Base-by-base conservation (phyloP, 2,113 vertebrate genomes). In the Blennius ocellaris region DNA sequence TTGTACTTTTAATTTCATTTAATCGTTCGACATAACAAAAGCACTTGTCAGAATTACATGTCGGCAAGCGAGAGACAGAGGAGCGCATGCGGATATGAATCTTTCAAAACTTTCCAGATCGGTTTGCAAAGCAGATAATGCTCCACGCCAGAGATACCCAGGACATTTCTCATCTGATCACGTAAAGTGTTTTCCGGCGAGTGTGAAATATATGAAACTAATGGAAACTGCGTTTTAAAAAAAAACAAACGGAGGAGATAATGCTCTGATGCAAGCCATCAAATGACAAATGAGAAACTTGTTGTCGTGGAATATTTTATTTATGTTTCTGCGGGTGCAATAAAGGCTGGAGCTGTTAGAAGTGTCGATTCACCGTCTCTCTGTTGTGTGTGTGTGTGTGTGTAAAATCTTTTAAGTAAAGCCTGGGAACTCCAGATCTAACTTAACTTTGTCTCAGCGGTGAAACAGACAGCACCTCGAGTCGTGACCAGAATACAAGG, bases 11-110 rank as follows among this genome's bases (percentile, higher is more conserved):
- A 11, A 80, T 82, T 90, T 81, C 51, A 70, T 73, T 78, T 64
- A 67, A 81, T 74, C 37, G 44, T 78, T 88, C 81, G 76, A 70
- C 74, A 80, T 69, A 69, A 84, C 78, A 86, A 81, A 83, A 74
- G 48, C 56, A 69, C 80, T 70, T 60, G 75, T 80, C 69, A 69
- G 53, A 64, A 41, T 68, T 47, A 67, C 75, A 69, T 54, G 68
- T 67, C 17, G 2, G 3, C 21, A 30, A 48, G 54, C 21, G 6
- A 15, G 58, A 21, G 58, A 68, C 44, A 4, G 21, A 4, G 21
- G 2, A 30, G 4, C 21, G 21, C 21, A 48, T 63, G 69, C 50
- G 61, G 60, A 76, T 58, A 39, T 64, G 47, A 56, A 69, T 43
- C 41, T 45, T 74, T 14, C 14, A 17, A 62, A 81, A 54, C 43